Percentiles rank a stretch among this genome's conserved stretches.
Conservation (phyloP, 2,888 invertebrate species). For the Caenorhabditis macrosperma region DNA sequence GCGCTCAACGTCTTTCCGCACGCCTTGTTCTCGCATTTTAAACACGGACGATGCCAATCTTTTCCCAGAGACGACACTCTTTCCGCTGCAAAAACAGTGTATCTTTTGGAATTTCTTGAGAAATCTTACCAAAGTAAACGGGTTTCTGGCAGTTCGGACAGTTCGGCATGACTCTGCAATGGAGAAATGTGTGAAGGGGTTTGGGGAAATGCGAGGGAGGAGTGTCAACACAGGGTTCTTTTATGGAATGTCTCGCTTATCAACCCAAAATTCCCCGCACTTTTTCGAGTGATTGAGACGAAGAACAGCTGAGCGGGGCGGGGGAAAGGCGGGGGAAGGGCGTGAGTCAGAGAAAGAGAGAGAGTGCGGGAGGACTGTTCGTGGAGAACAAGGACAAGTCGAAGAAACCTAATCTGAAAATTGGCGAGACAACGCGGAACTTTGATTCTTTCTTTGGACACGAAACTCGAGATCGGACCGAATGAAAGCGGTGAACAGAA, state of each 20-base stretch:
- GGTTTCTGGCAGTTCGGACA: constrained; percentile 79
- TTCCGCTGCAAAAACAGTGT: constrained; percentile 83
- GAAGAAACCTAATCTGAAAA: constrained; percentile 43
- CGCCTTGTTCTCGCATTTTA: constrained; percentile 84
- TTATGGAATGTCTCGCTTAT: constrained; percentile 34
- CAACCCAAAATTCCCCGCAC: constrained; percentile 21
- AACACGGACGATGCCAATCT: constrained; percentile 86
- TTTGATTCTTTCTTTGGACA: constrained; percentile 35
- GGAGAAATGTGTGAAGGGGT: not conserved
- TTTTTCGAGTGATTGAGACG: constrained; percentile 8
- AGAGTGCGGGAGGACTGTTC: constrained; percentile 1
- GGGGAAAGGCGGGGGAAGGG: too few species aligned
- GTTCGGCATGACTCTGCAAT: constrained; percentile 71
- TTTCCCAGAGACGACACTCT: constrained; percentile 86
- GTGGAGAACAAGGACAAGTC: not conserved
- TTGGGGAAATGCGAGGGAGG: constrained; percentile 2
- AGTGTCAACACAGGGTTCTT: constrained; percentile 10
- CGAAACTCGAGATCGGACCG: constrained; percentile 27
- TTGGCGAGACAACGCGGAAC: constrained; percentile 12
- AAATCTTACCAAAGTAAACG: constrained; percentile 78
- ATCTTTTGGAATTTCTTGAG: not conserved
- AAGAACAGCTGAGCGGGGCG: constrained; percentile 42
- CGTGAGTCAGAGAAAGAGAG: constrained; percentile 28
- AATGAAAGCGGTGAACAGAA: too few species aligned
- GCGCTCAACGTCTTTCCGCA: constrained; percentile 86